A percentile compares a stretch with the other conserved stretches of the same genome.
These are phyloP conservation scores for Solenopsis fugax DNA, from an alignment of 1,140 invertebrate genomes.

Conservation along the genomic window DNA sequence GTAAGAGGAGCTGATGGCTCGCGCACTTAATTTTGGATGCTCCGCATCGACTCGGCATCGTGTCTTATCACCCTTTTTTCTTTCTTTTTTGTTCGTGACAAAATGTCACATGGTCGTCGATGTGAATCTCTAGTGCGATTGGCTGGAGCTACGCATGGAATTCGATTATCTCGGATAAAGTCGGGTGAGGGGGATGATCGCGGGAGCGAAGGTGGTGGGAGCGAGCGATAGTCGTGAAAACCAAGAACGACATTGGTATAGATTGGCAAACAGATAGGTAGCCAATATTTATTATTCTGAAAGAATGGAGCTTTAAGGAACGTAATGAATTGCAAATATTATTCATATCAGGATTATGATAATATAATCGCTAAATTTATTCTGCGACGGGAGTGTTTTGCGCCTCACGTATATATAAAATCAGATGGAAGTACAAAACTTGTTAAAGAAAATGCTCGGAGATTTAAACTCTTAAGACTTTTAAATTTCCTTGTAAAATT, in stretches of 20 bases:
- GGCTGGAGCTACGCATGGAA: constrained; percentile 70
- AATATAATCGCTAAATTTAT: constrained; percentile 17
- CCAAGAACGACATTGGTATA: constrained; percentile 4
- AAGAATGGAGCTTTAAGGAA: background rate
- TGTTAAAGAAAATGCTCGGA: background rate
- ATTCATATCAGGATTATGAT: constrained; percentile 8
- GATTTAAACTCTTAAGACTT: constrained; percentile 6
- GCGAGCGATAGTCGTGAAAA: background rate
- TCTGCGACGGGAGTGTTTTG: background rate
- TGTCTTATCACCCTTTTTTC: constrained; percentile 3
- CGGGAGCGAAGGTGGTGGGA: background rate
- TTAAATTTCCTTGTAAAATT: background rate
- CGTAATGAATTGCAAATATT: constrained; percentile 8
- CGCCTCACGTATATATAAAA: background rate
- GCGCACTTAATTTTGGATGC: constrained; percentile 10
- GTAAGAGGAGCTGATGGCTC: background rate
- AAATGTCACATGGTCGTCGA: background rate
- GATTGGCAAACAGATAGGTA: background rate
- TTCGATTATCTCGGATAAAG: constrained; percentile 71
- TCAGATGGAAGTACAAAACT: background rate
- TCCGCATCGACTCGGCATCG: constrained; percentile 8
- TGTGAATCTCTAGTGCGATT: constrained; percentile 68
- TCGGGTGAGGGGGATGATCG: background rate
- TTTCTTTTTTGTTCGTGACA: background rate
- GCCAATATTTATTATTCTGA: constrained; percentile 7